These are phyloP conservation scores for Mycteria americana DNA, from an alignment of 2,797 vertebrate species.

Conservation along the genomic window DNA sequence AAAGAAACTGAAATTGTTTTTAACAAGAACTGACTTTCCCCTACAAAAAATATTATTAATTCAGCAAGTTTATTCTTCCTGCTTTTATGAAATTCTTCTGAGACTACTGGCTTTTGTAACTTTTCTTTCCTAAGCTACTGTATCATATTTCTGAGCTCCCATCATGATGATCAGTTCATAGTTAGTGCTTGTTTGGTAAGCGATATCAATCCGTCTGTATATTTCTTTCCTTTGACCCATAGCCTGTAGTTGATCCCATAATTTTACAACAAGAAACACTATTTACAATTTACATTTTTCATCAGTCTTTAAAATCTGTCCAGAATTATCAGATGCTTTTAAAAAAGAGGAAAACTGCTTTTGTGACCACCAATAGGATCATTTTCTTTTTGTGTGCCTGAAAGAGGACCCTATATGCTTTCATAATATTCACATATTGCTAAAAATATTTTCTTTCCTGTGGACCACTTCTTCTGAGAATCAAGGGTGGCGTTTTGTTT, in stretches of 20 bases:
- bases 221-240: background rate
- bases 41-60: background rate
- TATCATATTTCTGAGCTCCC: background rate
- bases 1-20: background rate
- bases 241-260: background rate
- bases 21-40: background rate
- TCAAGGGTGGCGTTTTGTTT: accelerated
- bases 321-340: background rate
- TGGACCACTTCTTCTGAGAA: background rate
- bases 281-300: background rate
- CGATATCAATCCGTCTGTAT: background rate
- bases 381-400: background rate
- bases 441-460: background rate
- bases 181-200: background rate
- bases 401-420: background rate
- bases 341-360: background rate
- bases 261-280: background rate
- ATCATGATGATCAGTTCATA: background rate
- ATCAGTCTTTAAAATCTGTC: background rate
- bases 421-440: background rate
- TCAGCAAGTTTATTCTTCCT: background rate
- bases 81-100: background rate
- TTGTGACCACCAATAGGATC: background rate
- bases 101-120: background rate
- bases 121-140: background rate